Conservation (phyloP, 2,888 invertebrate species). For the Aleiodes testaceus region DNA sequence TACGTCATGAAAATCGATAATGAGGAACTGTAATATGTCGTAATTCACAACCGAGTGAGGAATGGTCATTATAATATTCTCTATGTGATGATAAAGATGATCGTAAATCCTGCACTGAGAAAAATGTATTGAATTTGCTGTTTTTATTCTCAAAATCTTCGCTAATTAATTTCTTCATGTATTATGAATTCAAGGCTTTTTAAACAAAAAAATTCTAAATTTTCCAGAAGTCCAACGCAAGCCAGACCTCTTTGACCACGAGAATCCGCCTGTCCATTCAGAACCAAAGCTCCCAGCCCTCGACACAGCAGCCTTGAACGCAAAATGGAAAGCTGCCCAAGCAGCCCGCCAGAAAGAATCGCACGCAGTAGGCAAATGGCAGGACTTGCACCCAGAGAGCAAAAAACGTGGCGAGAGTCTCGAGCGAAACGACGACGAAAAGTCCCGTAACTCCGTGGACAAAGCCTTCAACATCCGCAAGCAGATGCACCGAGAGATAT, state of each 20-base stretch:
- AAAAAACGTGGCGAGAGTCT: conserved; percentile 63
- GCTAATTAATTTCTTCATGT: too few relatives aligned
- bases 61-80: too few relatives aligned
- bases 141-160: too few relatives aligned
- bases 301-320: conserved; percentile 67
- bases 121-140: too few relatives aligned
- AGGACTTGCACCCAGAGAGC: conserved; percentile 74
- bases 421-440: conserved; percentile 69
- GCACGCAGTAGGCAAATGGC: conserved; percentile 70
- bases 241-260: conserved; percentile 70
- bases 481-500: conserved; percentile 69
- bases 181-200: too few relatives aligned
- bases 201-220: too few relatives aligned
- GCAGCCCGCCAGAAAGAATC: conserved; percentile 61
- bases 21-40: too few relatives aligned
- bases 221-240: conserved; percentile 67
- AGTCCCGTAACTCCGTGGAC: conserved; percentile 67
- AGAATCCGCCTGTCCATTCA: conserved; percentile 66
- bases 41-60: too few relatives aligned
- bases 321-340: conserved; percentile 70
- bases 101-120: conserved; percentile 13
- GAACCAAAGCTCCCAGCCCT: conserved; percentile 67
- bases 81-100: conserved; percentile 1
- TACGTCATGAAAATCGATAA: too few relatives aligned
- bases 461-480: conserved; percentile 68